phyloP scores from a whole-genome alignment of 2,888 invertebrate species.

The Epistrophe eligans region DNA sequence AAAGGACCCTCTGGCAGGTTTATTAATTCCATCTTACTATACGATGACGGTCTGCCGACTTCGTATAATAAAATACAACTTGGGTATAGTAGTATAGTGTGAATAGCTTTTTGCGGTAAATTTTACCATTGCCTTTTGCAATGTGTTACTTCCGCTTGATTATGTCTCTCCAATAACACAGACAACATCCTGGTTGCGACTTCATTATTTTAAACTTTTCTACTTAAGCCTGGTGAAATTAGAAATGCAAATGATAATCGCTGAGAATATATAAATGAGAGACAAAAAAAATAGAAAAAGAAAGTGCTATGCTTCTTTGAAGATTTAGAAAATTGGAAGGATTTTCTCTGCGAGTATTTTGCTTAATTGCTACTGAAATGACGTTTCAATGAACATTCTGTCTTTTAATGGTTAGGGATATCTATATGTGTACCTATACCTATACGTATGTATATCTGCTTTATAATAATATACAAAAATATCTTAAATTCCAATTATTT shows the following conservation, averaged over 20 bases:
- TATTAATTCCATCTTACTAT: constrained; percentile 61
- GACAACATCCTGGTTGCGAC: constrained; percentile 63
- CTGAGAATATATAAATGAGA: constrained; percentile 48
- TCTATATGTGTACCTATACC: too few relatives aligned
- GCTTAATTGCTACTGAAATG: constrained; percentile 65
- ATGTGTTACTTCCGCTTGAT: constrained; percentile 73
- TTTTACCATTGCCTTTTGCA: constrained; percentile 56
- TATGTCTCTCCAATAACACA: constrained; percentile 47
- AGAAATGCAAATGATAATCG: constrained; percentile 72
- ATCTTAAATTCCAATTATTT: constrained; percentile 40
- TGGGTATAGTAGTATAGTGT: constrained; percentile 14
- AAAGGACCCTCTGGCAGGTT: constrained; percentile 60
- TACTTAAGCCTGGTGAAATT: constrained; percentile 63
- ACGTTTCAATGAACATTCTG: constrained; percentile 50
- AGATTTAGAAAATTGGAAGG: constrained; percentile 39
- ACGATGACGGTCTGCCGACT: constrained; percentile 24
- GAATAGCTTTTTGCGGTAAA: constrained; percentile 57
- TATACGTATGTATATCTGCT: neutral
- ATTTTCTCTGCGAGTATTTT: constrained; percentile 21
- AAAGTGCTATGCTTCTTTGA: constrained; percentile 6
- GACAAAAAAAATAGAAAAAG: too few relatives aligned
- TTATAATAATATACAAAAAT: neutral
- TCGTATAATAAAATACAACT: constrained; percentile 7
- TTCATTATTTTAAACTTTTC: constrained; percentile 73
- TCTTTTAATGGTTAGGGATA: neutral